These are phyloP conservation scores for Bombus pascuorum DNA, from an alignment of 1,140 invertebrate genomes.

Conservation along the genomic window DNA sequence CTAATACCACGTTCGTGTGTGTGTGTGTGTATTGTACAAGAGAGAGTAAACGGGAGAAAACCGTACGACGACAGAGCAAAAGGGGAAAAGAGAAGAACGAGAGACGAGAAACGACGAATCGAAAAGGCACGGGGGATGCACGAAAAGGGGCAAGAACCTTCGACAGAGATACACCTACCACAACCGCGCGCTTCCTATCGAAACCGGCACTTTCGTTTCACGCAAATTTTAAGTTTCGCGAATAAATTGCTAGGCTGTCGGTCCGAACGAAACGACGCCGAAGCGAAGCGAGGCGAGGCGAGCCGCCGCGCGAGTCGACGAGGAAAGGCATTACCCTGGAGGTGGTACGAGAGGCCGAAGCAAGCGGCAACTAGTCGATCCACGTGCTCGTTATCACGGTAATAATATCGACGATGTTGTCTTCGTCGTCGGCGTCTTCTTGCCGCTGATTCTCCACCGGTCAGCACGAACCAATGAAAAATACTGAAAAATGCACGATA, in stretches of 20 bases:
- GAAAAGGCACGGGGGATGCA: neutral
- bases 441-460: too few relatives aligned
- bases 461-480: neutral
- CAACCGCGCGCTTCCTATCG: neutral
- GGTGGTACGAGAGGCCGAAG: neutral
- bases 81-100: neutral
- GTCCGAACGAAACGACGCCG: slow-evolving; percentile 4
- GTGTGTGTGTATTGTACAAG: neutral
- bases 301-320: neutral
- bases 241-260: slow-evolving; percentile 68
- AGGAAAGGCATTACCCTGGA: neutral
- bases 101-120: neutral
- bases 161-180: neutral
- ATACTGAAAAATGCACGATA: slow-evolving; percentile 18
- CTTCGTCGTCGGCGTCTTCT: neutral
- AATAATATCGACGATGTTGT: slow-evolving; percentile 10
- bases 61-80: neutral
- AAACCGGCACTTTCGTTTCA: slow-evolving; percentile 64
- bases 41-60: neutral
- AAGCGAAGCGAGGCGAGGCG: neutral
- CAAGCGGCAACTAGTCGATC: slow-evolving; percentile 29
- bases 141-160: slow-evolving; percentile 9
- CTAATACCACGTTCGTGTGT: too few relatives aligned
- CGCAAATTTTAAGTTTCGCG: slow-evolving; percentile 72
- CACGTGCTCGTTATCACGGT: slow-evolving; percentile 55